Evolutionary conservation across 1,140 invertebrate species (phyloP).

Genomic region (Panagrolaimus sp.): DNA sequence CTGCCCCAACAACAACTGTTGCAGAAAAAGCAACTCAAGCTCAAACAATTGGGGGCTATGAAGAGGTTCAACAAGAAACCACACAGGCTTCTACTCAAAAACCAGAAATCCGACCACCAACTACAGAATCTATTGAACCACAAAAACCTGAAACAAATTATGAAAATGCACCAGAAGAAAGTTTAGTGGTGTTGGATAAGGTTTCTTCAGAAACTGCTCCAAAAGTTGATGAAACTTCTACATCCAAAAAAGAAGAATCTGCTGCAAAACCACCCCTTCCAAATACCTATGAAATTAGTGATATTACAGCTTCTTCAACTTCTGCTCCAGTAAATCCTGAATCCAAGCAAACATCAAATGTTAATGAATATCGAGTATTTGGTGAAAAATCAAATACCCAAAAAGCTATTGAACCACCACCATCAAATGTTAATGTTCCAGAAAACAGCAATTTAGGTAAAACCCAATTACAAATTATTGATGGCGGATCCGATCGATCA

Average conservation of each 20-base stretch:
- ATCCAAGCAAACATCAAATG: not conserved
- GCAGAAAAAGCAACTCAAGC: not conserved
- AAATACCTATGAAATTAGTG: not conserved
- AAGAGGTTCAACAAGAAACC: not conserved
- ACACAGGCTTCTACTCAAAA: not conserved
- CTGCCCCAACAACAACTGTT: no score
- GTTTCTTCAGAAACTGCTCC: not conserved
- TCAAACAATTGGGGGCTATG: not conserved
- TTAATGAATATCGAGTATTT: conserved; percentile 3
- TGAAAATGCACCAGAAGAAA: not conserved
- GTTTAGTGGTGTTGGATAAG: not conserved
- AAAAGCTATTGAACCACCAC: not conserved
- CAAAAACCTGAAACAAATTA: not conserved
- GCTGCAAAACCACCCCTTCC: not conserved
- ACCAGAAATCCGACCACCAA: not conserved
- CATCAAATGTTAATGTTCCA: no score
- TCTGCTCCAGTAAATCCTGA: not conserved
- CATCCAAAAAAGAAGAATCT: not conserved
- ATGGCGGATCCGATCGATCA: no score
- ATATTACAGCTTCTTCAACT: not conserved
- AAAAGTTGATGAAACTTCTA: not conserved
- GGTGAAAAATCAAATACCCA: conserved; percentile 11
- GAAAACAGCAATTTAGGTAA: no score
- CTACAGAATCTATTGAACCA: not conserved
- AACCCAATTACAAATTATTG: no score